Base-by-base conservation (phyloP, 2,888 invertebrate genomes). In the Brenthis daphne region DNA sequence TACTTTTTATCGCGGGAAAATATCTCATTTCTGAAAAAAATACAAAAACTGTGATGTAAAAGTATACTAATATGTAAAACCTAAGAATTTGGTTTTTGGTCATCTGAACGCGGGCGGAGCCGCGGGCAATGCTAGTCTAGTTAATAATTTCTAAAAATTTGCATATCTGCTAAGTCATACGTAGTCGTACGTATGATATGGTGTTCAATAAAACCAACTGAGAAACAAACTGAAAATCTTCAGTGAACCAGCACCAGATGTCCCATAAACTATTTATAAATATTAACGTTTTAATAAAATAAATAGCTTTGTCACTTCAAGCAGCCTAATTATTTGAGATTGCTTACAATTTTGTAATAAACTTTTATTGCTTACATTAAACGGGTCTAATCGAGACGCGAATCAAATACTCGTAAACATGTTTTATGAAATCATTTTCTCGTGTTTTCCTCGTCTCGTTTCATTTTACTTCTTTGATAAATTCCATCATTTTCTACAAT, bases 401-500 rank as follows among this genome's bases (percentile, higher is more conserved):
- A 74, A 72, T 73, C 67, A 70, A 74, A 71, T 29, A 65, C 67
- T 67, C 71, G 64, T 73, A 74, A 74, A 70, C 64, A 71, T 66
- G 51, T 64, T 71, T 72, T 74, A 68, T 55, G 54, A 61, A 61
- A 68, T 65, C 55, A 57, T 61, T 50, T 63, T 67, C 64, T 58
- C 55, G 55, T 58, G 55, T 57, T 67, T 58, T 43, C 60, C 53
- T 64, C 29, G 8, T 61, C 37, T 16, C 43, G 12, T 61, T 55
- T 61, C 64, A 16, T 55, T 56, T 63, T 37, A n/a, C 37, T 20
- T 50, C 6, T 56, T 67, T 51, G 50, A 55, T 60, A 61, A 61
- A 47, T 58, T 20, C 16, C 8, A 47, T 24, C 24, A 14, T 60
- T 60, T 5, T 43, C 37, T 43, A 43, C 60, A 50, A 24, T 60